Conservation (phyloP, 2,888 invertebrate species). For the Melolontha melolontha region DNA sequence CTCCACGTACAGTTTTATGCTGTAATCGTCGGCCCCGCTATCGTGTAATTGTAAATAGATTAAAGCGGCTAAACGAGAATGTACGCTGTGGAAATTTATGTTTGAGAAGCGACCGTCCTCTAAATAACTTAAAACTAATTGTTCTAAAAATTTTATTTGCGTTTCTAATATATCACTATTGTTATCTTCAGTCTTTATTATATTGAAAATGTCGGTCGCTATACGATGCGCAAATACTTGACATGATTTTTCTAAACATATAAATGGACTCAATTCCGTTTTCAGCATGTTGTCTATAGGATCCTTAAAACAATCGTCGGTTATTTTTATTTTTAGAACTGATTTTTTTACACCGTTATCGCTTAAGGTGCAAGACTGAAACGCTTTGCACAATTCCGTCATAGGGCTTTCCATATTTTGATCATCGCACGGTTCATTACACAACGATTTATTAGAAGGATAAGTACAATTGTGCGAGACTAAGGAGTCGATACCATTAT, state of each 20-base stretch:
- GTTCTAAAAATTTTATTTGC: slow-evolving; percentile 77
- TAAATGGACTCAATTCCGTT: slow-evolving; percentile 63
- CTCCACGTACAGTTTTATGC: slow-evolving; percentile 47
- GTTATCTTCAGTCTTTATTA: slow-evolving; percentile 65
- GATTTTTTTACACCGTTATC: slow-evolving; percentile 60
- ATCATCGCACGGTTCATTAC: slow-evolving; percentile 17
- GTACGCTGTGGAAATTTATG: slow-evolving; percentile 74
- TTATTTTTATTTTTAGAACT: slow-evolving; percentile 14
- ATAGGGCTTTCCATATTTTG: slow-evolving; percentile 60
- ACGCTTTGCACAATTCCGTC: slow-evolving; percentile 71
- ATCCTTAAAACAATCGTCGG: slow-evolving; percentile 28
- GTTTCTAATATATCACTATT: slow-evolving; percentile 72
- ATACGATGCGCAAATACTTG: slow-evolving; percentile 79
- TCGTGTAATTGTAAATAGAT: slow-evolving; percentile 64
- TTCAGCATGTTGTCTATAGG: slow-evolving; percentile 22
- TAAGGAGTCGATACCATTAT: slow-evolving; percentile 44
- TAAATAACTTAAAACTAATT: slow-evolving; percentile 76
- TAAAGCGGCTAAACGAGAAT: slow-evolving; percentile 74
- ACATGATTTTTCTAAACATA: slow-evolving; percentile 72
- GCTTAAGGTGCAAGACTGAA: slow-evolving; percentile 70
- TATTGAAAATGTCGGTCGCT: slow-evolving; percentile 68
- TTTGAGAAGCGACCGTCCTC: slow-evolving; percentile 73
- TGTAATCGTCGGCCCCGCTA: slow-evolving; percentile 38
- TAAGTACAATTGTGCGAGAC: slow-evolving; percentile 1
- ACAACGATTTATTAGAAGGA: not conserved